Conservation (phyloP, 2,888 invertebrate genomes). For the Isoperla grammatica region DNA sequence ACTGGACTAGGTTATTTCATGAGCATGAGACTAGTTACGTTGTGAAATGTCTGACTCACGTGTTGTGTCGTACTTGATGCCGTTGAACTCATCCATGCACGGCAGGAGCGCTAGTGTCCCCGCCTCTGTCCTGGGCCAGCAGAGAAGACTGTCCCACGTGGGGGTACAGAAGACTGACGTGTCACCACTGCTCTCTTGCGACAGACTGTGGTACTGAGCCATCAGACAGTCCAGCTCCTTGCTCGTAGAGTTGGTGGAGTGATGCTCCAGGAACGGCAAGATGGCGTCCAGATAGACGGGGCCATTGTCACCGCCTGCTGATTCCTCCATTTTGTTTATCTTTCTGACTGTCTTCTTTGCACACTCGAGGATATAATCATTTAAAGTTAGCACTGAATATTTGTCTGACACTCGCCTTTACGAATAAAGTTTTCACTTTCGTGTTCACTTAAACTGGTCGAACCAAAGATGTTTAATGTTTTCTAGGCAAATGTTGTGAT, state of each 20-base stretch:
- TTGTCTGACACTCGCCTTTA: too few relatives aligned
- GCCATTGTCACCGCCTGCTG: not conserved
- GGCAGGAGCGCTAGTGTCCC: slow-evolving; percentile 63
- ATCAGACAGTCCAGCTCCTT: slow-evolving; percentile 24
- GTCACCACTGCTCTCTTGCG: too few relatives aligned
- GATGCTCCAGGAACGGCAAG: not conserved
- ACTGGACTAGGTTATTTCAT: too few relatives aligned
- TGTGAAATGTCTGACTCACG: slow-evolving; percentile 59
- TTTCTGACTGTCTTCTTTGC: too few relatives aligned
- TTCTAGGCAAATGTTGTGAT: too few relatives aligned
- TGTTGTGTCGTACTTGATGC: slow-evolving; percentile 72
- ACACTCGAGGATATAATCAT: too few relatives aligned
- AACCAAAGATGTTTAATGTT: too few relatives aligned
- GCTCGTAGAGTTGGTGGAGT: not conserved
- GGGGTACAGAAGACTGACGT: slow-evolving; percentile 50
- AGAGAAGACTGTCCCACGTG: slow-evolving; percentile 69
- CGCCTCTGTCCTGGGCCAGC: slow-evolving; percentile 76
- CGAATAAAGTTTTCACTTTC: too few relatives aligned
- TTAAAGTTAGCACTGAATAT: too few relatives aligned
- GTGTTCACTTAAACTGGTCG: too few relatives aligned
- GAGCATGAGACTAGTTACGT: too few relatives aligned
- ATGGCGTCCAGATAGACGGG: not conserved
- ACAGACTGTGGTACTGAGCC: slow-evolving; percentile 1
- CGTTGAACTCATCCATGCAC: slow-evolving; percentile 73
- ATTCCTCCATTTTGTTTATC: slow-evolving; percentile 1